These are phyloP conservation scores for Bellardia bayeri DNA, from an alignment of 2,888 invertebrate species.

Conservation along the genomic window DNA sequence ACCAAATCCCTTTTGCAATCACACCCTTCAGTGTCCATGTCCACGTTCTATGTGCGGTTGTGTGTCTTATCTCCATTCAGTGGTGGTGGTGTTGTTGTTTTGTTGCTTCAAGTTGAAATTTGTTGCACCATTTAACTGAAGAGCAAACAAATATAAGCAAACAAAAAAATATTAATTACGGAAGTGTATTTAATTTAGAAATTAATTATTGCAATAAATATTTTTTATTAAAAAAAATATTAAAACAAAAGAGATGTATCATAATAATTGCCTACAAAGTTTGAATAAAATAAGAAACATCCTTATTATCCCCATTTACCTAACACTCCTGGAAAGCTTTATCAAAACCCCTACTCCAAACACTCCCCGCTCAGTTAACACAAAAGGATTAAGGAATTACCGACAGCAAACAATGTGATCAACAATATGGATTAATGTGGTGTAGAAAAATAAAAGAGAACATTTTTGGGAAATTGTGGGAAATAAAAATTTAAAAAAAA, in stretches of 20 bases:
- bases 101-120: slow-evolving; percentile 34
- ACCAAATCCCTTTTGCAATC: slow-evolving; percentile 17
- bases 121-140: slow-evolving; percentile 47
- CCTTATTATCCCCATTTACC: slow-evolving; percentile 17
- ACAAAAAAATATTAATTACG: slow-evolving; percentile 45
- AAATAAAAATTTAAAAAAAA: too few species aligned
- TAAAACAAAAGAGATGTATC: slow-evolving; percentile 63
- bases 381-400: slow-evolving; percentile 14
- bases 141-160: slow-evolving; percentile 17
- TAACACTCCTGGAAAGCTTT: slow-evolving; percentile 37
- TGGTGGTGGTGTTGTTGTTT: slow-evolving; percentile 61
- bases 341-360: neutral
- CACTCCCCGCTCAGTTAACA: neutral
- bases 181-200: slow-evolving; percentile 67
- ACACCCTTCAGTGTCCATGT: slow-evolving; percentile 44
- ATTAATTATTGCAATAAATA: slow-evolving; percentile 33
- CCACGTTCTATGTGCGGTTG: slow-evolving; percentile 39
- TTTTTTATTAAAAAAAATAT: neutral
- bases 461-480: too few species aligned
- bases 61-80: slow-evolving; percentile 38
- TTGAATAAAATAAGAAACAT: slow-evolving; percentile 32
- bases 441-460: neutral
- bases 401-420: slow-evolving; percentile 17
- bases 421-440: slow-evolving; percentile 25
- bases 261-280: slow-evolving; percentile 44